A percentile compares a stretch with the other conserved stretches of the same genome.
These are phyloP conservation scores for Corythornis cristatus DNA, from an alignment of 2,113 vertebrate genomes.

Conservation along the genomic window DNA sequence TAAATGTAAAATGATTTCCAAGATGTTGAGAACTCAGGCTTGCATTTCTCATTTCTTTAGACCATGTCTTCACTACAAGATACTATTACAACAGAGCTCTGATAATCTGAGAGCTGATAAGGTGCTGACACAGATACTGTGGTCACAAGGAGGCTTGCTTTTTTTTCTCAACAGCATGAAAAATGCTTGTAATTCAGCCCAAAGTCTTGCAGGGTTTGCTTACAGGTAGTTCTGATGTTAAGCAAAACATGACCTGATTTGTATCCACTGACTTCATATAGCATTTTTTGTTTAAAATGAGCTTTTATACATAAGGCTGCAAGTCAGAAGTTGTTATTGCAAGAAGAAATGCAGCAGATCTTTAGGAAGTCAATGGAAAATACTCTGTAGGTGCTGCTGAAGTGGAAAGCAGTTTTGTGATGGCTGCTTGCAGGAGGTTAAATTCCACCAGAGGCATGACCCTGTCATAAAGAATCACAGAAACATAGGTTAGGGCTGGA, in stretches of 20 bases:
- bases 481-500: too few species aligned
- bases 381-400: neutral
- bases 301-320: neutral
- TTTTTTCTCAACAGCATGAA: neutral
- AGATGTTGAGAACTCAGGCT: neutral
- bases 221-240: neutral
- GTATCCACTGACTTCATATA: neutral
- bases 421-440: neutral
- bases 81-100: neutral
- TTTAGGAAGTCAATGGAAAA: neutral
- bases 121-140: neutral
- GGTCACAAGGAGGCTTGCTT: neutral
- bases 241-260: neutral
- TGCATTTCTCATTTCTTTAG: neutral
- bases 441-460: neutral
- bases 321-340: neutral
- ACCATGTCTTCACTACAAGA: neutral
- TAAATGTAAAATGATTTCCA: neutral
- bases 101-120: constrained; percentile 9
- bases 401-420: neutral
- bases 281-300: neutral
- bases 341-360: neutral
- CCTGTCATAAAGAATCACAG: neutral
- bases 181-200: constrained; percentile 25
- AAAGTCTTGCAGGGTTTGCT: constrained; percentile 24